phyloP scores from a whole-genome alignment of 2,113 vertebrate genomes.

The Notarius lentiginosus region DNA sequence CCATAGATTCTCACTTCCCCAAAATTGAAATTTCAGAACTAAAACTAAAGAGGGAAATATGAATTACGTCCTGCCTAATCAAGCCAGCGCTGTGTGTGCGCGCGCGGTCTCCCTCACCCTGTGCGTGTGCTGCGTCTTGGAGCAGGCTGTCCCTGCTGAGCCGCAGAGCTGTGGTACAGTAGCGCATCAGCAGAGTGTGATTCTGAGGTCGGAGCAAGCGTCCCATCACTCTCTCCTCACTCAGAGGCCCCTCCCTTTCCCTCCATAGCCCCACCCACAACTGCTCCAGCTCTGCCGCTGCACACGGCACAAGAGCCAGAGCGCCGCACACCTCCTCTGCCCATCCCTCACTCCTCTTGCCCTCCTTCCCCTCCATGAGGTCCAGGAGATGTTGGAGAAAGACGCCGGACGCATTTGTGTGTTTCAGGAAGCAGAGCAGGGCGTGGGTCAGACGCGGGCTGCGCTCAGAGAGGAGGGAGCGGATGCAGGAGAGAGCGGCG shows the following conservation, averaged over 20 bases:
- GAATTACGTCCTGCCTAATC: background rate
- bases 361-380: slow-evolving; percentile 60
- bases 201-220: slow-evolving; percentile 78
- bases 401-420: slow-evolving; percentile 55
- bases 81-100: background rate
- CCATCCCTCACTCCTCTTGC: slow-evolving; percentile 51
- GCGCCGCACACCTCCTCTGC: slow-evolving; percentile 76
- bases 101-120: slow-evolving; percentile 70
- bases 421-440: slow-evolving; percentile 80
- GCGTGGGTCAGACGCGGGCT: slow-evolving; percentile 76
- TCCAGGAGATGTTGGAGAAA: slow-evolving; percentile 80
- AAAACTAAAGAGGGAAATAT: background rate
- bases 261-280: slow-evolving; percentile 82
- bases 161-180: slow-evolving; percentile 76
- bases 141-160: slow-evolving; percentile 75
- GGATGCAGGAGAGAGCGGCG: slow-evolving; percentile 74
- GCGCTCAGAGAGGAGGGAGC: slow-evolving; percentile 73
- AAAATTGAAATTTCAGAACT: background rate
- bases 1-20: slow-evolving; percentile 29
- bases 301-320: slow-evolving; percentile 77
- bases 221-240: slow-evolving; percentile 81
- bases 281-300: slow-evolving; percentile 68
- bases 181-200: slow-evolving; percentile 71
- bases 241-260: slow-evolving; percentile 72
- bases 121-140: slow-evolving; percentile 61